Percentiles rank a stretch among this genome's conserved stretches.
Evolutionary conservation across 2,888 invertebrate genomes (phyloP).

Genomic region (Parnassius glacialis): DNA sequence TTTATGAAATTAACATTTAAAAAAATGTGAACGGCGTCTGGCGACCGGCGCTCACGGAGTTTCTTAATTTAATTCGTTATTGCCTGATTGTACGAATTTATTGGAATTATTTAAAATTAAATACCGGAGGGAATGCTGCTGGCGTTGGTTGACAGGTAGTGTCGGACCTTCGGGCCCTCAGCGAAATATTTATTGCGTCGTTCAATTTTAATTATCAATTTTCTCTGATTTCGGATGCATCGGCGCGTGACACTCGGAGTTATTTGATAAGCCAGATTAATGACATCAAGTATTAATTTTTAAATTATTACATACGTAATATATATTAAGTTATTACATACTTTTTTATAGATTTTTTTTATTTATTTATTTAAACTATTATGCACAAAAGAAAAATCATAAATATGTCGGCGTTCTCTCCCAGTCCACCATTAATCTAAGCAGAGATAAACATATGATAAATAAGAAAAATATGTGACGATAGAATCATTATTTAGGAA

Average conservation of each 20-base stretch:
- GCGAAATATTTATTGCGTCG: constrained; percentile 12
- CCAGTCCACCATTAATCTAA: too few relatives aligned
- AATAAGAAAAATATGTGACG: too few relatives aligned
- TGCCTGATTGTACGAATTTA: constrained; percentile 20
- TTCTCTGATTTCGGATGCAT: constrained; percentile 1
- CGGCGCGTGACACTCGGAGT: not conserved
- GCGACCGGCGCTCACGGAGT: constrained; percentile 8
- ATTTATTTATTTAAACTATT: too few relatives aligned
- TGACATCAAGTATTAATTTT: too few relatives aligned
- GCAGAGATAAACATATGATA: too few relatives aligned
- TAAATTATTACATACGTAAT: too few relatives aligned
- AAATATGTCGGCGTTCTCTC: too few relatives aligned
- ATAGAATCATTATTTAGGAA: too few relatives aligned
- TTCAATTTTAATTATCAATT: constrained; percentile 18
- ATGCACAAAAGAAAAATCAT: too few relatives aligned
- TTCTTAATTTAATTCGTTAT: constrained; percentile 23
- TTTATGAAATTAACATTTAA: constrained; percentile 58
- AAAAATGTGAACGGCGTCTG: constrained; percentile 42
- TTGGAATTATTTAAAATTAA: constrained; percentile 20
- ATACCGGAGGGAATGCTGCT: constrained; percentile 12
- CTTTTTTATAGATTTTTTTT: too few relatives aligned
- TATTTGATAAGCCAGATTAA: constrained; percentile 2
- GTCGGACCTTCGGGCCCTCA: not conserved
- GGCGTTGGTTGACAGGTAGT: constrained; percentile 3
- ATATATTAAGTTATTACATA: too few relatives aligned